phyloP scores from a whole-genome alignment of 2,113 vertebrate genomes.

The Nothobranchius kuhntae region DNA sequence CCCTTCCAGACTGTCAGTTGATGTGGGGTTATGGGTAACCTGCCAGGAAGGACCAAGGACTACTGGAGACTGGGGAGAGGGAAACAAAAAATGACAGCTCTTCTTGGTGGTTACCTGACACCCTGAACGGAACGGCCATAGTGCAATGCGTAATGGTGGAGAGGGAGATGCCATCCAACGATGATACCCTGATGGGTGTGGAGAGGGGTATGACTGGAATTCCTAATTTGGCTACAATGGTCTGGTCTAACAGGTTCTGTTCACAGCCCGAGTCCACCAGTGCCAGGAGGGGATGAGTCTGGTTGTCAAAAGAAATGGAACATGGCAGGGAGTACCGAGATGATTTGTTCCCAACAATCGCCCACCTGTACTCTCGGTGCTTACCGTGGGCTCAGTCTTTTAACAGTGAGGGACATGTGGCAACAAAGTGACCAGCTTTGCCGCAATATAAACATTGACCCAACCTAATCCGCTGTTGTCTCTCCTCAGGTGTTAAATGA shows the following conservation, averaged over 20 bases:
- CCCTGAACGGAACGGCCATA: not conserved
- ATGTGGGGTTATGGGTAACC: not conserved
- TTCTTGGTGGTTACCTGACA: not conserved
- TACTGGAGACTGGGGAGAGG: not conserved
- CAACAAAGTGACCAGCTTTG: not conserved
- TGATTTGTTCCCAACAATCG: not conserved
- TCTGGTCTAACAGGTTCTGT: not conserved
- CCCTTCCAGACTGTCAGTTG: not conserved
- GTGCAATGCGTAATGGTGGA: not conserved
- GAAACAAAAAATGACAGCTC: not conserved
- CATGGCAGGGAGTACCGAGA: not conserved
- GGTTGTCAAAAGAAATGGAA: too few species aligned
- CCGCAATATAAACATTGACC: not conserved
- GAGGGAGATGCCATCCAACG: not conserved
- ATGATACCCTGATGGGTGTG: not conserved
- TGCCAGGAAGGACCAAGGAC: not conserved
- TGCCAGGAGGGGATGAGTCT: too few species aligned
- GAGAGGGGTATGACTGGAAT: not conserved
- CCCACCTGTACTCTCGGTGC: not conserved
- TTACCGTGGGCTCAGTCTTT: not conserved
- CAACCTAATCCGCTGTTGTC: not conserved
- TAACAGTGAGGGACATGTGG: not conserved
- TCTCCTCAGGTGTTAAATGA: not conserved
- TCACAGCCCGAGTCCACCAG: too few species aligned
- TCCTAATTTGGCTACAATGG: not conserved